phyloP scores from a whole-genome alignment of 2,888 invertebrate species.

The Nezara viridula region DNA sequence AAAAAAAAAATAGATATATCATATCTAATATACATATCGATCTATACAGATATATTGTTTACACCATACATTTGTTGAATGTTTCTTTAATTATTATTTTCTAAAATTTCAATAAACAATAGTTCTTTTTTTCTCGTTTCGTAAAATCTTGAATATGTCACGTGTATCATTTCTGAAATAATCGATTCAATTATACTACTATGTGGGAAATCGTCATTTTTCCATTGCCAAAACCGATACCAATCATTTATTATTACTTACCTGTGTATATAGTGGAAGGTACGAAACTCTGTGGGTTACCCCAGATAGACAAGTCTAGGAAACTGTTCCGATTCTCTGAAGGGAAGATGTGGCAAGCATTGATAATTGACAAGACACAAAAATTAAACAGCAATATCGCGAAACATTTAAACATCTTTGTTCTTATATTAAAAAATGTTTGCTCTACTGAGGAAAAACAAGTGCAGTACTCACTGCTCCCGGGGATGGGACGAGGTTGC shows the following conservation, averaged over 20 bases:
- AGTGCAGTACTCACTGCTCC: neutral
- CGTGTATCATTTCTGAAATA: too few species aligned
- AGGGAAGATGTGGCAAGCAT: conserved; percentile 50
- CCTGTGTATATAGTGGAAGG: conserved; percentile 62
- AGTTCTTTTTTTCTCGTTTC: too few species aligned
- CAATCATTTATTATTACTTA: conserved; percentile 9
- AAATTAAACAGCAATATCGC: neutral
- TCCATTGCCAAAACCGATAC: too few species aligned
- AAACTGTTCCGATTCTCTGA: neutral
- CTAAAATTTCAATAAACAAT: too few species aligned
- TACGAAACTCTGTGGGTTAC: conserved; percentile 60
- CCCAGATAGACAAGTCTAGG: conserved; percentile 30
- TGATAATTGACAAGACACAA: neutral
- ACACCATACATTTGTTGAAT: too few species aligned
- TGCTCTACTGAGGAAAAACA: neutral
- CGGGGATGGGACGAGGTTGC: neutral
- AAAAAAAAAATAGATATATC: too few species aligned
- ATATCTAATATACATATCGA: too few species aligned
- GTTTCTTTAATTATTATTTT: too few species aligned
- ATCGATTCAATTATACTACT: too few species aligned
- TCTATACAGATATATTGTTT: too few species aligned
- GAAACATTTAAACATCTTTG: neutral
- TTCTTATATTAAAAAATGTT: neutral
- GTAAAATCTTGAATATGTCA: too few species aligned
- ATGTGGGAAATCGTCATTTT: too few species aligned